Evolutionary conservation across 92 coral and sea anemone genomes (phyloP), one percentile per base, ranked within the genome.

Genomic region (Anthopleura xanthogrammica): DNA sequence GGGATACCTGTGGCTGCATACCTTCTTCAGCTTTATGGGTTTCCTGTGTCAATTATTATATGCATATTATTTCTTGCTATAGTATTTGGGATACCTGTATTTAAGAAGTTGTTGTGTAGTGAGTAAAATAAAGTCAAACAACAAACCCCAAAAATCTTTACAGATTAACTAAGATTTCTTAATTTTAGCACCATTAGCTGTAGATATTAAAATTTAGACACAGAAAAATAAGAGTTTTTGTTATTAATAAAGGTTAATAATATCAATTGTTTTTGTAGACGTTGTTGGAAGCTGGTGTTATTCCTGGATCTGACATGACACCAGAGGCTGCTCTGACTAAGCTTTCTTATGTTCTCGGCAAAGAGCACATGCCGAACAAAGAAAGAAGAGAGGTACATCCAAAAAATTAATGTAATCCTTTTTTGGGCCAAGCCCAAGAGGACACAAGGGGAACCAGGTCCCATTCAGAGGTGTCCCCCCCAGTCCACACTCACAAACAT

Each of bases 261-360:
- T 40, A 6, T 10, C 75, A 16, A 12, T 60, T 22, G 14, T 79
- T 66, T 78, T 8, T 62, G 7, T 68, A 95, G 98, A 89, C 88
- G 19, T 83, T 95, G 41, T 19, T 92, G 48, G 98, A 95, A 83
- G 95, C 94, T 8, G 98, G 98, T 50, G 98, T 95, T 16, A 68
- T 96, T 14, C 95, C 99, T 17, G 98, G 99, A 0, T 96, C 99
- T 7, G 99, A 96, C 77, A 94, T 96, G 93, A 96, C 99, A 19
- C 99, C 99, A 19, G 99, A 96, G 64, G 99, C 99, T 10, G 99
- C 98, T 0, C 93, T 96, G 3, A 96, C 99, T 2, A 96, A 96
- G 87, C 92, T 96, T 65, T 94, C 96, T 4, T 96, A 96, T 81
- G 90, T 96, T 13, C 84, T 96, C 76, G 98, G 96, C 41, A 85